Evolutionary conservation across 2,888 invertebrate species (phyloP).

Genomic region (Pilophorus perplexus): DNA sequence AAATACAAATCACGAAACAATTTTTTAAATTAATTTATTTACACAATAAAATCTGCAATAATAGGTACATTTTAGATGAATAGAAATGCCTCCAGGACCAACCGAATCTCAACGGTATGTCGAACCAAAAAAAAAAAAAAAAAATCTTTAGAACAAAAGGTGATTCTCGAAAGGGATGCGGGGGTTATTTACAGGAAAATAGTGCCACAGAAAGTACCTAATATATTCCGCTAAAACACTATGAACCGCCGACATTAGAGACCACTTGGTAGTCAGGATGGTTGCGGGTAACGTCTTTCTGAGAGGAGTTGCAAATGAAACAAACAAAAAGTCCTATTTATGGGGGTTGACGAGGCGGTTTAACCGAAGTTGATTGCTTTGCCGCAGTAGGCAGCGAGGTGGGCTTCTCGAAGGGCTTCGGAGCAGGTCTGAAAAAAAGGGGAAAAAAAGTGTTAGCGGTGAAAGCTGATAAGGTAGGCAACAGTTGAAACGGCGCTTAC

Average conservation of each 20-base stretch:
- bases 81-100: too few relatives aligned
- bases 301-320: not conserved
- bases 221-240: not conserved
- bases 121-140: not conserved
- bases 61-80: too few relatives aligned
- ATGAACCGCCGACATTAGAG: not conserved
- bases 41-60: not conserved
- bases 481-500: slow-evolving; percentile 58
- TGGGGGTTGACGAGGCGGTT: not conserved
- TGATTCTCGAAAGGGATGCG: not conserved
- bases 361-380: slow-evolving; percentile 92
- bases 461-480: not conserved
- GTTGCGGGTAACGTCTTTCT: not conserved
- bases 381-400: slow-evolving; percentile 90
- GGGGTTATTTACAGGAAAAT: not conserved
- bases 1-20: too few relatives aligned
- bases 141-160: not conserved
- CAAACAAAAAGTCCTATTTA: too few relatives aligned
- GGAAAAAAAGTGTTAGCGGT: not conserved
- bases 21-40: too few relatives aligned
- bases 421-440: slow-evolving; percentile 75
- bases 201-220: not conserved
- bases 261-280: not conserved
- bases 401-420: slow-evolving; percentile 96
- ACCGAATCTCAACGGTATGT: too few relatives aligned